A percentile compares a stretch with the other conserved stretches of the same genome.
Conservation (phyloP, 2,888 invertebrate genomes). For the Erpobdella octoculata region DNA sequence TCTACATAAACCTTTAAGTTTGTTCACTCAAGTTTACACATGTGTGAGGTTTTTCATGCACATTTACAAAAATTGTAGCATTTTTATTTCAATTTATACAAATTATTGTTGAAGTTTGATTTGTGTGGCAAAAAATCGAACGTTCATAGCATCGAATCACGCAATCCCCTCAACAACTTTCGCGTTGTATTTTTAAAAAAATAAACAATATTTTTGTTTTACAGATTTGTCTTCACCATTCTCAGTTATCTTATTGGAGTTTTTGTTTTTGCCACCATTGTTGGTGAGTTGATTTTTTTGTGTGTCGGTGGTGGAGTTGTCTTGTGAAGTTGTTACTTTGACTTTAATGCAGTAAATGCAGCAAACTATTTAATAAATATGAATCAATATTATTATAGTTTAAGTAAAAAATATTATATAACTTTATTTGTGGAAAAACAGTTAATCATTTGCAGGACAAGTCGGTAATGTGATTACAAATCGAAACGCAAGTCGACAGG, state of each 20-base stretch:
- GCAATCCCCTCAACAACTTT: not conserved
- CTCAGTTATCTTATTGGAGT: constrained; percentile 93
- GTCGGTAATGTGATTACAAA: constrained; percentile 96
- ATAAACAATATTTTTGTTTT: constrained; percentile 31
- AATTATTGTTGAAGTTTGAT: not conserved
- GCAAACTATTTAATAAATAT: too few species aligned
- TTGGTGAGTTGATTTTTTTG: constrained; percentile 60
- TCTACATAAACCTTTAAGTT: too few species aligned
- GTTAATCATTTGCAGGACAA: constrained; percentile 56
- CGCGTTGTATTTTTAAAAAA: not conserved
- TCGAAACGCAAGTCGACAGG: constrained; percentile 85
- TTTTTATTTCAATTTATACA: too few species aligned
- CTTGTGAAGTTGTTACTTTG: not conserved
- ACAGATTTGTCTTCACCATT: constrained; percentile 90
- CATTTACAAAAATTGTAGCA: too few species aligned
- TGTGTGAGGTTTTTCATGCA: too few species aligned
- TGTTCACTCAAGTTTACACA: too few species aligned
- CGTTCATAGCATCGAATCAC: not conserved
- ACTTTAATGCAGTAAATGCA: not conserved
- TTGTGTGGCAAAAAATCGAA: not conserved
- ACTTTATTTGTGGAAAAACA: too few species aligned
- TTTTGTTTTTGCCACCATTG: constrained; percentile 93
- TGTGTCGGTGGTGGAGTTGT: too few species aligned
- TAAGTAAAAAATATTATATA: too few species aligned
- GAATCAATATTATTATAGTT: too few species aligned